A percentile compares a stretch with the other conserved stretches of the same genome.
Evolutionary conservation across 2,888 invertebrate genomes (phyloP).

Genomic region (Dasypogon diadema): DNA sequence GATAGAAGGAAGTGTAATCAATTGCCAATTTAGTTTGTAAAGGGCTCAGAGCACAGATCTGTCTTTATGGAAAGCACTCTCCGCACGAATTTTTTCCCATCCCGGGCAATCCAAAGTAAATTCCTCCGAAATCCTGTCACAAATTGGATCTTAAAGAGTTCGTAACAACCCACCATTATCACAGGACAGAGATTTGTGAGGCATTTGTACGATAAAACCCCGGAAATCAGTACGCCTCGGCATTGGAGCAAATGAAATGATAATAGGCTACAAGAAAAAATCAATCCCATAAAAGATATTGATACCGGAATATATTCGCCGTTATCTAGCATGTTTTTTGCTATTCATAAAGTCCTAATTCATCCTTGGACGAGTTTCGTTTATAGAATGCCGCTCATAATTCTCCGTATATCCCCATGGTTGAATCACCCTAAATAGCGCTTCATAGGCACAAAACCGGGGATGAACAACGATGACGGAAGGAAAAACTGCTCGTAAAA

Average conservation of each 20-base stretch:
- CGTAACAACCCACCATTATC: slow-evolving; percentile 39
- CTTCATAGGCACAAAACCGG: slow-evolving; percentile 44
- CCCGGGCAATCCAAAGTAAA: slow-evolving; percentile 28
- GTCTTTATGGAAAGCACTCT: not conserved
- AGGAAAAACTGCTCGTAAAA: slow-evolving; percentile 31
- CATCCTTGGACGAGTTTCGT: not conserved
- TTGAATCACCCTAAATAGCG: slow-evolving; percentile 18
- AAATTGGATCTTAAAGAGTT: slow-evolving; percentile 49
- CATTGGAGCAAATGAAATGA: slow-evolving; percentile 22
- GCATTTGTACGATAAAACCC: slow-evolving; percentile 5
- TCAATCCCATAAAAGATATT: slow-evolving; percentile 41
- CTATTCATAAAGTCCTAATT: slow-evolving; percentile 33
- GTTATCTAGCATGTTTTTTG: slow-evolving; percentile 24
- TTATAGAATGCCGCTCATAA: slow-evolving; percentile 15
- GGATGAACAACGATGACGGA: slow-evolving; percentile 35
- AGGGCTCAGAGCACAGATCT: not conserved
- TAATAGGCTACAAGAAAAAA: slow-evolving; percentile 33
- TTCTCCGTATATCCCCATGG: slow-evolving; percentile 3
- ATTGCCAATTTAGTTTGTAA: too few relatives aligned
- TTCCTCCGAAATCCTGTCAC: slow-evolving; percentile 40
- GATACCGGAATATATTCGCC: slow-evolving; percentile 4
- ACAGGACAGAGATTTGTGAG: slow-evolving; percentile 46
- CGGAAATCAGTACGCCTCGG: not conserved
- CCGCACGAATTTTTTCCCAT: slow-evolving; percentile 6
- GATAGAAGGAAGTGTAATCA: too few relatives aligned